These are phyloP conservation scores for Ploceus nigricollis DNA, from an alignment of 2,113 vertebrate species.

Conservation along the genomic window DNA sequence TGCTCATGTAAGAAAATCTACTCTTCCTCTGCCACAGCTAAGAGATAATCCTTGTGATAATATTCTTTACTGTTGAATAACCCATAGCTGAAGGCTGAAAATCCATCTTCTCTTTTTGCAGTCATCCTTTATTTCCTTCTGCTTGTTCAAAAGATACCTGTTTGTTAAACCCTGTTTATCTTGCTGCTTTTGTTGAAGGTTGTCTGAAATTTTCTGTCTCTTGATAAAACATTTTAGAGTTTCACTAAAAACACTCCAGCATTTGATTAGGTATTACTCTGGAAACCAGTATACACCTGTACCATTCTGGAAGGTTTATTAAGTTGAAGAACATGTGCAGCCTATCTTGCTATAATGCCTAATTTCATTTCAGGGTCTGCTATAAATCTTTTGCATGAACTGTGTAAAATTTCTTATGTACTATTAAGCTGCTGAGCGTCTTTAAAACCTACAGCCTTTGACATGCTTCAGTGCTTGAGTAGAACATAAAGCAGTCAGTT, in stretches of 20 bases:
- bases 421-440: not conserved
- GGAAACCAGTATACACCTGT: not conserved
- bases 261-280: slow-evolving; percentile 54
- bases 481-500: not conserved
- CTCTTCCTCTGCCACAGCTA: not conserved
- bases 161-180: not conserved
- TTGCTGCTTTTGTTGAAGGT: not conserved
- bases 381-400: not conserved
- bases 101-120: slow-evolving; percentile 15
- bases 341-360: not conserved
- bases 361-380: not conserved
- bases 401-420: not conserved
- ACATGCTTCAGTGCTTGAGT: not conserved
- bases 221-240: slow-evolving; percentile 58
- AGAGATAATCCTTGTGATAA: not conserved
- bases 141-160: not conserved
- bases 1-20: not conserved
- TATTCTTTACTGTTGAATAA: not conserved
- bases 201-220: slow-evolving; percentile 61
- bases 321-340: not conserved
- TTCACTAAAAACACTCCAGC: slow-evolving; percentile 54
- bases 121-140: slow-evolving; percentile 26
- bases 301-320: not conserved
- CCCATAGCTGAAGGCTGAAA: not conserved
- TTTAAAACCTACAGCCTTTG: not conserved